Evolutionary conservation across 1,140 invertebrate species (phyloP).

Genomic region (Charaxes varanes): DNA sequence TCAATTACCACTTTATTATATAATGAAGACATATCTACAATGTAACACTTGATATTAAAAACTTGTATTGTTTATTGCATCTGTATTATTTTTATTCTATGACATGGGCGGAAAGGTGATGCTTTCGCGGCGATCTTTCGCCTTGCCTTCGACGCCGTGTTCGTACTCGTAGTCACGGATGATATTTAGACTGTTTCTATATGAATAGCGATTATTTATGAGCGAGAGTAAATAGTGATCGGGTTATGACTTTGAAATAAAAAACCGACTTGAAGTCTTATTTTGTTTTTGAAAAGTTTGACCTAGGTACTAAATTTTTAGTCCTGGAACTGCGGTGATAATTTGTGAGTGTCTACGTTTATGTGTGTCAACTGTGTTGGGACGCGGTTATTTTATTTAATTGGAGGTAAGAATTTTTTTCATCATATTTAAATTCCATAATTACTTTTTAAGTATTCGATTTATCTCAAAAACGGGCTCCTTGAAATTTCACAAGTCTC

Average conservation of each 20-base stretch:
- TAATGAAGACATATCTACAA: no score
- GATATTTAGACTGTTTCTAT: constrained; percentile 52
- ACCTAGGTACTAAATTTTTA: constrained; percentile 13
- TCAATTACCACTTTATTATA: no score
- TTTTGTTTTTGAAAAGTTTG: constrained; percentile 40
- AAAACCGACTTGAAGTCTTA: constrained; percentile 31
- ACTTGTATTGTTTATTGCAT: no score
- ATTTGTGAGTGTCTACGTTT: constrained; percentile 27
- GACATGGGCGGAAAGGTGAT: constrained; percentile 53
- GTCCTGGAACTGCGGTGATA: constrained; percentile 23
- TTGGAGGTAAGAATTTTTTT: constrained; percentile 21
- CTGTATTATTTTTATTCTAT: constrained; percentile 34
- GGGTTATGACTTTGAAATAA: constrained; percentile 41
- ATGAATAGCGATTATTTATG: constrained; percentile 54
- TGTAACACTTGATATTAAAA: no score
- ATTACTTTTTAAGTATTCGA: no score
- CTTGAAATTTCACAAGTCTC: no score
- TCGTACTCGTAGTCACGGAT: constrained; percentile 67
- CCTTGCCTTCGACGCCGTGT: constrained; percentile 61
- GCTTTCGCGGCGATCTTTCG: constrained; percentile 62
- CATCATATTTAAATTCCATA: not conserved
- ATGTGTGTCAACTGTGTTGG: constrained; percentile 28
- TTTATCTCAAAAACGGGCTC: no score
- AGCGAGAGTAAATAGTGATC: constrained; percentile 32
- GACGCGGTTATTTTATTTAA: constrained; percentile 22